These are phyloP conservation scores for Spodoptera litura DNA, from an alignment of 1,140 invertebrate genomes.

Conservation along the genomic window DNA sequence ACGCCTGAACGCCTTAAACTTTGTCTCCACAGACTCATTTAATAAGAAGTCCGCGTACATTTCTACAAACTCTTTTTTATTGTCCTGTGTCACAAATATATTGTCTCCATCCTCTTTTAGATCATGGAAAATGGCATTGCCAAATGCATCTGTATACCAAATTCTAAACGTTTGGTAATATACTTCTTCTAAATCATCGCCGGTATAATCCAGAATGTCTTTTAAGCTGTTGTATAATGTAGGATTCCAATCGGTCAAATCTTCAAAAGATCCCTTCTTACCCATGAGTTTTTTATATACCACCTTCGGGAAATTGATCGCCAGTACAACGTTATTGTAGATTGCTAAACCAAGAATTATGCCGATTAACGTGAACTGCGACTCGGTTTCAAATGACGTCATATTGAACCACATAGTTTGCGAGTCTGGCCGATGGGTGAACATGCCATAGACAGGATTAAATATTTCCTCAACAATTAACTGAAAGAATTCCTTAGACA, in stretches of 20 bases:
- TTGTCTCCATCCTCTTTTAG: conserved; percentile 92
- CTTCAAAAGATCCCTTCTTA: conserved; percentile 94
- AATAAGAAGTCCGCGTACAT: conserved; percentile 96
- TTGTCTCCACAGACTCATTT: conserved; percentile 94
- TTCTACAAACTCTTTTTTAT: conserved; percentile 95
- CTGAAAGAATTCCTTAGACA: conserved; percentile 99
- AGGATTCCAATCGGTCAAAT: conserved; percentile 95
- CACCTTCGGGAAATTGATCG: conserved; percentile 98
- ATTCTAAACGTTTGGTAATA: conserved; percentile 97
- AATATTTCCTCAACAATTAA: conserved; percentile 97
- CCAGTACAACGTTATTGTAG: conserved; percentile 97
- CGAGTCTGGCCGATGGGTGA: conserved; percentile 91
- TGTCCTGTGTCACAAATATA: conserved; percentile 91
- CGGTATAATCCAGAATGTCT: conserved; percentile 93
- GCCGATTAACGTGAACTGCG: conserved; percentile 97
- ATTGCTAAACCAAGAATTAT: conserved; percentile 97
- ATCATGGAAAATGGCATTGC: conserved; percentile 92
- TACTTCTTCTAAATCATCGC: conserved; percentile 93
- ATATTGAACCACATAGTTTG: conserved; percentile 95
- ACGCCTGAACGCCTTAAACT: conserved; percentile 95
- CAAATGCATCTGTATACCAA: conserved; percentile 96
- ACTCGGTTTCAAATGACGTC: conserved; percentile 96
- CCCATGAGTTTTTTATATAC: conserved; percentile 97
- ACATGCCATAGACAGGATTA: conserved; percentile 97
- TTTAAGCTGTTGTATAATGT: conserved; percentile 92